A percentile compares a stretch with the other conserved stretches of the same genome.
These are phyloP conservation scores for Venustoraphidia nigricollis DNA, from an alignment of 2,888 invertebrate genomes.

Conservation along the genomic window DNA sequence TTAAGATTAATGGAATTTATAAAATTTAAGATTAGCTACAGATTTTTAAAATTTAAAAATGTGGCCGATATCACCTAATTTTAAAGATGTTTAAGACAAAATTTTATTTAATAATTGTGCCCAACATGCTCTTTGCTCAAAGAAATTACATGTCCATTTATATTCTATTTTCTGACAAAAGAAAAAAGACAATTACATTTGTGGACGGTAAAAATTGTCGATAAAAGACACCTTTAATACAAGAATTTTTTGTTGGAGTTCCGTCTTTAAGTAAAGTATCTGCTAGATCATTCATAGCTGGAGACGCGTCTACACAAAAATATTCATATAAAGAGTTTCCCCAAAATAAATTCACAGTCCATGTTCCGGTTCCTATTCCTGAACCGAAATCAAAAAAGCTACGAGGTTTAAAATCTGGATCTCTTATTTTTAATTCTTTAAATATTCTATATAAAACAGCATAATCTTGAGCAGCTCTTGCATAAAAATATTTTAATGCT, in stretches of 20 bases:
- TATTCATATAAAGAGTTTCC: constrained; percentile 57
- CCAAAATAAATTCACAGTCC: constrained; percentile 71
- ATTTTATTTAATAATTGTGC: no score
- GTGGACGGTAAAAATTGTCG: constrained; percentile 67
- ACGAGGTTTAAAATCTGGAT: constrained; percentile 53
- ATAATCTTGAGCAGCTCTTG: constrained; percentile 60
- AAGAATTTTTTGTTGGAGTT: constrained; percentile 39
- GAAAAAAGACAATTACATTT: constrained; percentile 24
- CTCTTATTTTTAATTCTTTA: constrained; percentile 49
- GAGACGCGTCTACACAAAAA: constrained; percentile 70
- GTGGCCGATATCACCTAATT: no score
- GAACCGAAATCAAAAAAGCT: constrained; percentile 85
- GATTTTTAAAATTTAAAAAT: no score
- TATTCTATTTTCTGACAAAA: neutral
- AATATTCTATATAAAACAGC: constrained; percentile 54
- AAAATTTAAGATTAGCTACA: no score
- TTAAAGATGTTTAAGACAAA: no score
- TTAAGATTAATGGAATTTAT: no score
- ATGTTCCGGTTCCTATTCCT: constrained; percentile 72
- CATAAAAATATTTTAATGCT: constrained; percentile 52
- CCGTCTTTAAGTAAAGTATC: constrained; percentile 52
- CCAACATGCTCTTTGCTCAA: no score
- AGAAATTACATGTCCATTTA: no score
- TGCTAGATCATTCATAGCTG: constrained; percentile 69
- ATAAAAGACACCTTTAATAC: constrained; percentile 48